phyloP scores from a whole-genome alignment of 2,113 vertebrate genomes.

The Odobenus rosmarus region DNA sequence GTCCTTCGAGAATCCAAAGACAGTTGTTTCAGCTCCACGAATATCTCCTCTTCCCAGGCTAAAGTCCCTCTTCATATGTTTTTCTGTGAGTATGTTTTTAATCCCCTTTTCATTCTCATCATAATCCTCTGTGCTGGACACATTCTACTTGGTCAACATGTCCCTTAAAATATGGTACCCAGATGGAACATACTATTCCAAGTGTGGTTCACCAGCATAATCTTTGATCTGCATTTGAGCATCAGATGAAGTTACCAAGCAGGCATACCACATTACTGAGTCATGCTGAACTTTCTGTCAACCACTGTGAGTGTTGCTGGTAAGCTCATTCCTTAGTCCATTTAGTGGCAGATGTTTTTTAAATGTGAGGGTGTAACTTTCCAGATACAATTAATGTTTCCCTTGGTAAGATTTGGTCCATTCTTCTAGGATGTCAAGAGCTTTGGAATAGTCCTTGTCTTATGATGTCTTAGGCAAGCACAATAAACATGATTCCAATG shows the following conservation, averaged over 20 bases:
- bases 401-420: not conserved
- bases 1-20: not conserved
- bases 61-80: not conserved
- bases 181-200: conserved; percentile 2
- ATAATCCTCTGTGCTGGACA: not conserved
- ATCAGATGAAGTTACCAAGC: conserved; percentile 48
- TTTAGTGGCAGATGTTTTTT: conserved; percentile 42
- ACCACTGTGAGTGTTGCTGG: not conserved
- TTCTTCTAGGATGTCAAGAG: conserved; percentile 1
- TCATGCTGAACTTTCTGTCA: conserved; percentile 55
- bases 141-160: not conserved
- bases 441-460: not conserved
- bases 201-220: not conserved
- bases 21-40: not conserved
- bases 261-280: conserved; percentile 40
- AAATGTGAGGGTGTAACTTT: conserved; percentile 23
- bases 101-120: not conserved
- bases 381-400: conserved; percentile 4
- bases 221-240: conserved; percentile 57
- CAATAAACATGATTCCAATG: not conserved
- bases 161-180: conserved; percentile 41
- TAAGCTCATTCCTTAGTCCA: conserved; percentile 33
- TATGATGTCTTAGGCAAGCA: conserved; percentile 10
- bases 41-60: not conserved
- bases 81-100: not conserved